A percentile compares a stretch with the other conserved stretches of the same genome.
These are phyloP conservation scores for Montipora cactus DNA, from an alignment of 64 coral and sea anemone genomes.

Conservation along the genomic window DNA sequence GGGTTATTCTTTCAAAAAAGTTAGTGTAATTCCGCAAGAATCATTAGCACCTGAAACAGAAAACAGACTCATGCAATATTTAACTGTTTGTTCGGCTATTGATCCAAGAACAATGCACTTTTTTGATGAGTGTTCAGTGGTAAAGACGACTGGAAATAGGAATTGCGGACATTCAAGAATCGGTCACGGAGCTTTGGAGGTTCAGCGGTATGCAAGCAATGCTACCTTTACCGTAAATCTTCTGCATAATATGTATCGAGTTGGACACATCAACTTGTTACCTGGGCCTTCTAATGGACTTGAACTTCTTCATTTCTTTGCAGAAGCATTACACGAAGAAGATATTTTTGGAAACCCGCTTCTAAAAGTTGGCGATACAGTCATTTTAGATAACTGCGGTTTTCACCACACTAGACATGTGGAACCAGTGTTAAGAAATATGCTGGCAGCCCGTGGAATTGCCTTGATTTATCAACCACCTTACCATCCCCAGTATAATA, in stretches of 20 bases:
- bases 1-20: too few species aligned
- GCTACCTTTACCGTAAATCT: constrained; percentile 68
- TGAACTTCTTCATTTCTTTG: constrained; percentile 76
- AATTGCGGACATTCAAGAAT: too few species aligned
- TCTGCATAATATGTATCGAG: constrained; percentile 52
- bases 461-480: constrained; percentile 57
- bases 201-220: constrained; percentile 58
- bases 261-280: constrained; percentile 65
- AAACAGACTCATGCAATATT: too few species aligned
- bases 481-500: constrained; percentile 66
- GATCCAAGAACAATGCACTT: too few species aligned
- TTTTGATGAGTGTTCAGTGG: too few species aligned
- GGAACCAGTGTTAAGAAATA: constrained; percentile 60
- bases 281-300: constrained; percentile 69
- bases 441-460: constrained; percentile 10
- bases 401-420: constrained; percentile 60
- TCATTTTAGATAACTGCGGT: constrained; percentile 70
- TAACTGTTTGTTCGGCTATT: too few species aligned
- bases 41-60: too few species aligned
- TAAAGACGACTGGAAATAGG: too few species aligned
- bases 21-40: too few species aligned
- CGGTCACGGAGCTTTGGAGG: neutral
- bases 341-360: constrained; percentile 64
- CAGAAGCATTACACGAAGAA: constrained; percentile 53
- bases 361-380: constrained; percentile 44